Conservation (phyloP, 2,797 vertebrate genomes). For the Helarctos malayanus region DNA sequence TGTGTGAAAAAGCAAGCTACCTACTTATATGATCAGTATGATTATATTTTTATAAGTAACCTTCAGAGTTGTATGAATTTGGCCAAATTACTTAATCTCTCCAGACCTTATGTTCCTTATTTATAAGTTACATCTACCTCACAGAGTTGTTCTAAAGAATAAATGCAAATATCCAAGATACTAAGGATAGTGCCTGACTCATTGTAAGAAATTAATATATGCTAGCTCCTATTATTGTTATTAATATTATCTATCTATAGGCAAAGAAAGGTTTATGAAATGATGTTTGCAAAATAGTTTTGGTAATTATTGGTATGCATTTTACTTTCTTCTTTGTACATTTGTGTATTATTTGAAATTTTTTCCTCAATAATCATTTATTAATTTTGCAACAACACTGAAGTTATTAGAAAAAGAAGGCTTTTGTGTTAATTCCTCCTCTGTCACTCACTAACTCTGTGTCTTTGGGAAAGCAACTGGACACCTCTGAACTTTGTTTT, state of each 20-base stretch:
- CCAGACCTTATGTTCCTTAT: background rate
- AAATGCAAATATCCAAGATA: background rate
- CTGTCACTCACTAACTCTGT: background rate
- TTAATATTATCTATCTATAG: background rate
- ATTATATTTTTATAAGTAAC: background rate
- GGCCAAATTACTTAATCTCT: background rate
- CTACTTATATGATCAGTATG: background rate
- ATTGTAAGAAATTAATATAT: background rate
- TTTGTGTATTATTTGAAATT: background rate
- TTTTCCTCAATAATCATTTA: background rate
- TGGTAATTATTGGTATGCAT: background rate
- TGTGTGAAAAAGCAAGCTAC: background rate
- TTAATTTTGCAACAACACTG: background rate
- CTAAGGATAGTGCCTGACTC: background rate
- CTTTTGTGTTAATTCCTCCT: conserved; percentile 1
- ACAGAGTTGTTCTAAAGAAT: background rate
- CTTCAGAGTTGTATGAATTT: background rate
- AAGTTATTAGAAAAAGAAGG: background rate
- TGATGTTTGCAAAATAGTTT: background rate
- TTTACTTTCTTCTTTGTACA: conserved; percentile 15
- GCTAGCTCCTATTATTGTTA: background rate
- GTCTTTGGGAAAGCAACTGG: background rate
- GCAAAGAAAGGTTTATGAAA: background rate
- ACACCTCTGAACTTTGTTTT: background rate
- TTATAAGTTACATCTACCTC: background rate